Conservation (phyloP, 2,888 invertebrate species). For the Congeria kusceri region DNA sequence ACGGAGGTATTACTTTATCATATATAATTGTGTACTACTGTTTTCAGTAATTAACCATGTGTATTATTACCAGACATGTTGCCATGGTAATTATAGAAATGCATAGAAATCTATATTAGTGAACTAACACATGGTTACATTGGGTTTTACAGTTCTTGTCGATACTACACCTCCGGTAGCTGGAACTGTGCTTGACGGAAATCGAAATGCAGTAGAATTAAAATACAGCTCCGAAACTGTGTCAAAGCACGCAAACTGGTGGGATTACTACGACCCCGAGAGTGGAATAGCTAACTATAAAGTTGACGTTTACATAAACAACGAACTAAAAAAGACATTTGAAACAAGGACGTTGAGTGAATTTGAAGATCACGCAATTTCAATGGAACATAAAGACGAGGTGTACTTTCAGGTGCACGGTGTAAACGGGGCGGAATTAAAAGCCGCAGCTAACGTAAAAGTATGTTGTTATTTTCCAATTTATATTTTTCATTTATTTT, state of each 20-base stretch:
- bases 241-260: constrained; percentile 58
- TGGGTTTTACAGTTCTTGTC: constrained; percentile 57
- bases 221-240: constrained; percentile 65
- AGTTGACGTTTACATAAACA: constrained; percentile 64
- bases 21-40: too few species aligned
- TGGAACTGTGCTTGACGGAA: constrained; percentile 64
- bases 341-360: constrained; percentile 30
- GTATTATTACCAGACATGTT: neutral
- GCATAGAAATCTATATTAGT: neutral
- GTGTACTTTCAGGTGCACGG: constrained; percentile 62
- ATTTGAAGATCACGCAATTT: constrained; percentile 58
- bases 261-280: constrained; percentile 65
- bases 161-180: constrained; percentile 63
- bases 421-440: constrained; percentile 69
- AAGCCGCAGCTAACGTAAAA: constrained; percentile 27
- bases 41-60: neutral
- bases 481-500: too few species aligned
- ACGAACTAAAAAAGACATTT: constrained; percentile 57
- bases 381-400: constrained; percentile 54
- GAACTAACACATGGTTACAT: neutral
- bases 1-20: constrained; percentile 63
- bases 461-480: too few species aligned
- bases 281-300: constrained; percentile 63
- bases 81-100: neutral
- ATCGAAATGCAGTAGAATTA: constrained; percentile 37